Base-by-base conservation (phyloP, 2,113 vertebrate genomes). In the cat (Felis catus) region DNA sequence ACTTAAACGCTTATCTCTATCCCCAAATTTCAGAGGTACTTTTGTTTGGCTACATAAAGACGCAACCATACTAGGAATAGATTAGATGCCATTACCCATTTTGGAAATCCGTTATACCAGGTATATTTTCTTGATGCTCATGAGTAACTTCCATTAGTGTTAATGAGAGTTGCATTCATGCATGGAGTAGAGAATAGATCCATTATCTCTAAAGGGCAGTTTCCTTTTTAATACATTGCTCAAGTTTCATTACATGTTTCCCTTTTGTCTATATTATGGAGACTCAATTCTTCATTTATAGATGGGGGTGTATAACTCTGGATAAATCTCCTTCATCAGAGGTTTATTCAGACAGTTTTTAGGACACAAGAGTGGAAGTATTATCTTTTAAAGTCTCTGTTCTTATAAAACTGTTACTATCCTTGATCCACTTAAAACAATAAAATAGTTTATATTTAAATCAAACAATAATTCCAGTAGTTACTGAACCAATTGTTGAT, bases 81-180 rank as follows among this genome's bases (percentile, higher is more conserved):
- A 96, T 97, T 97, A 97, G 87, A 88, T 94, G 92, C 45, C 88
- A 86, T 97, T 97, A 92, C 39, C 92, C 83, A 51, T 95, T 97
- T 76, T 96, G 89, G 86, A 98, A 98, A 92, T 97, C 88, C 9
- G 18, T 95, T 97, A 90, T 58, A 83, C 61, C 80, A 97, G 92
- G 95, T 95, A 80, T 97, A 95, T 95, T 97, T 96, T 95, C 96
- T 95, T 91, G 95, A 92, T 86, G 53, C 84, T 97, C 86, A 70
- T 41, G 81, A 4, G 14, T 95, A 96, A 95, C 95, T 97, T 97
- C 96, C 96, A 97, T 97, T 97, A 97, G 88, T 7, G 81, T 96
- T 98, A 98, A 98, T 97, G 97, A 96, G 95, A 97, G 92, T 93
- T 96, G 94, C 94, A 96, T 45, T 96, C 92, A 97, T 94, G 94